A percentile compares a stretch with the other conserved stretches of the same genome.
These are phyloP conservation scores for Plestiodon gilberti DNA, from an alignment of 2,113 vertebrate genomes.

Conservation along the genomic window DNA sequence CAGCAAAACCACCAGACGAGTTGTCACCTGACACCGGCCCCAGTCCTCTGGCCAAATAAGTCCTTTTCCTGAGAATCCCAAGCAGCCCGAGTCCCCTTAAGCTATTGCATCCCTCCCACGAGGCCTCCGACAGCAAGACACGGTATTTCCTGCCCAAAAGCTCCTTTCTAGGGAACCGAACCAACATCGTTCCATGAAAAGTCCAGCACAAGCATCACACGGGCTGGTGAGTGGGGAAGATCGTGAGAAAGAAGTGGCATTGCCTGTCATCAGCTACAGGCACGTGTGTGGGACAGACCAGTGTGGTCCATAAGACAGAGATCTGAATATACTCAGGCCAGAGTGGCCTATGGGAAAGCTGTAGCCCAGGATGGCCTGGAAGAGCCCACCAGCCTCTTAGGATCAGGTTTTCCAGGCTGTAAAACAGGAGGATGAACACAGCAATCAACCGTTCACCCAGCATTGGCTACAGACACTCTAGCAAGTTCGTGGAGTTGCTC, in stretches of 20 bases:
- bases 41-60: conserved; percentile 51
- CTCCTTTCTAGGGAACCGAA: conserved; percentile 53
- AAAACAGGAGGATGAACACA: too few species aligned
- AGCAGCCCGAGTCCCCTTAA: conserved; percentile 74
- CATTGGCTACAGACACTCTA: conserved; percentile 7
- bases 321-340: too few species aligned
- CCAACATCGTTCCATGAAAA: conserved; percentile 45
- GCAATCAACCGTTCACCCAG: too few species aligned
- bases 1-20: conserved; percentile 72
- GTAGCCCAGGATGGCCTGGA: too few species aligned
- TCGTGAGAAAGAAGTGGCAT: too few species aligned
- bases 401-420: too few species aligned
- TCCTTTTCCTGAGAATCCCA: conserved; percentile 66
- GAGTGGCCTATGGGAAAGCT: too few species aligned
- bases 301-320: too few species aligned
- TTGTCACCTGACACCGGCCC: conserved; percentile 60
- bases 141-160: conserved; percentile 77
- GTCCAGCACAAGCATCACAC: conserved; percentile 32
- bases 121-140: conserved; percentile 53
- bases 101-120: conserved; percentile 76
- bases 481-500: too few species aligned
- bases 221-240: neutral
- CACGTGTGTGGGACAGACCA: too few species aligned
- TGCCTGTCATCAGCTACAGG: too few species aligned
- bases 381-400: too few species aligned